A percentile compares a stretch with the other conserved stretches of the same genome.
These are phyloP conservation scores for Arion vulgaris DNA, from an alignment of 1,140 invertebrate genomes.

Conservation along the genomic window DNA sequence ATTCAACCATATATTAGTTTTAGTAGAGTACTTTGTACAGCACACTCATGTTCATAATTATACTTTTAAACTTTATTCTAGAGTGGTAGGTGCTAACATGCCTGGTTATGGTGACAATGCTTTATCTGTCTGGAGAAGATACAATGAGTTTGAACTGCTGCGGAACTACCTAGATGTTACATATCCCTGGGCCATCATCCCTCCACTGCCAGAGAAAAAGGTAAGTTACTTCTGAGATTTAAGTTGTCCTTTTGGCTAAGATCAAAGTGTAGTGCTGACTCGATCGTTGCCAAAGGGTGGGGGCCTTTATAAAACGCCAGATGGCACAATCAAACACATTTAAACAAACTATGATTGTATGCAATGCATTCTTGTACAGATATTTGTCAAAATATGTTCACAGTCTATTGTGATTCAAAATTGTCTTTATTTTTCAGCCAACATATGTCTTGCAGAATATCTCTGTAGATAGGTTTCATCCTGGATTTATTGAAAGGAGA, in stretches of 20 bases:
- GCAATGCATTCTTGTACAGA: too few relatives aligned
- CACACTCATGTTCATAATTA: too few relatives aligned
- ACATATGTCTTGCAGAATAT: slow-evolving; percentile 86
- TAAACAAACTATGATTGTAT: too few relatives aligned
- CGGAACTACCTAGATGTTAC: slow-evolving; percentile 83
- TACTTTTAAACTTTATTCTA: slow-evolving; percentile 64
- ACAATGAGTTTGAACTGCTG: slow-evolving; percentile 88
- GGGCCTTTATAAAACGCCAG: too few relatives aligned
- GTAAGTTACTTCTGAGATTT: slow-evolving; percentile 57
- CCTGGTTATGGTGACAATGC: slow-evolving; percentile 77
- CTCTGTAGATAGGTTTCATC: slow-evolving; percentile 85
- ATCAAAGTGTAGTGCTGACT: too few relatives aligned
- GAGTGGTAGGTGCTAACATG: slow-evolving; percentile 82
- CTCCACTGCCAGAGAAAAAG: slow-evolving; percentile 85
- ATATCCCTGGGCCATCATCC: slow-evolving; percentile 85
- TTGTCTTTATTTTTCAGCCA: slow-evolving; percentile 65
- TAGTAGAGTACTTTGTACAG: too few relatives aligned
- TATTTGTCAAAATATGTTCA: too few relatives aligned
- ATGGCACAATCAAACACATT: too few relatives aligned
- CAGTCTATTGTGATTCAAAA: too few relatives aligned
- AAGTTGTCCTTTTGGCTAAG: too few relatives aligned
- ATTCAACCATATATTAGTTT: too few relatives aligned
- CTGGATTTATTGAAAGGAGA: slow-evolving; percentile 86
- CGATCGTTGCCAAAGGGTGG: too few relatives aligned
- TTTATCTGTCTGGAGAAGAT: slow-evolving; percentile 84